A percentile compares a stretch with the other conserved stretches of the same genome.
These are phyloP conservation scores for Pampus argenteus DNA, from an alignment of 2,797 vertebrate genomes.

Conservation along the genomic window DNA sequence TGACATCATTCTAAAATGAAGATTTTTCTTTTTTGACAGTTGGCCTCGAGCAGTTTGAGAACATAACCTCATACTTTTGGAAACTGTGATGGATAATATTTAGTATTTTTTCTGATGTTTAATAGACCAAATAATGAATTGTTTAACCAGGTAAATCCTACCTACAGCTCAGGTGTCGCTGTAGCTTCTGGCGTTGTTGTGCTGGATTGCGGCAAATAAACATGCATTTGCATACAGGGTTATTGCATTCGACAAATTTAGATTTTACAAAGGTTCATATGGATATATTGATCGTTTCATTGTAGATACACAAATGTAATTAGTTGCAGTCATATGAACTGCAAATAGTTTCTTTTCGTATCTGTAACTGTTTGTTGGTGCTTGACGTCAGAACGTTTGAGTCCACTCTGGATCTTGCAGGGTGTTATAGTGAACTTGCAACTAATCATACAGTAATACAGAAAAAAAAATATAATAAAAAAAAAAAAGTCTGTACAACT, in stretches of 20 bases:
- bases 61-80: too few relatives aligned
- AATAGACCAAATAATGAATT: too few relatives aligned
- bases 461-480: constrained; percentile 28
- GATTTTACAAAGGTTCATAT: neutral
- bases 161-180: neutral
- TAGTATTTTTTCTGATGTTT: too few relatives aligned
- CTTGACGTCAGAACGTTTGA: constrained; percentile 1
- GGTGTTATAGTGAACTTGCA: neutral
- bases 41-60: neutral
- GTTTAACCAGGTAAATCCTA: neutral
- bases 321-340: neutral
- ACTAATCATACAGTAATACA: constrained; percentile 28
- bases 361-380: neutral
- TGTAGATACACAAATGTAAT: neutral
- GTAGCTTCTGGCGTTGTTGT: neutral
- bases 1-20: neutral
- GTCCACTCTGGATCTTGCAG: neutral
- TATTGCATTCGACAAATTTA: neutral
- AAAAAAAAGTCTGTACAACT: neutral
- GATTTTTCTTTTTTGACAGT: neutral
- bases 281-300: neutral
- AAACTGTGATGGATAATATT: too few relatives aligned
- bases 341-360: neutral
- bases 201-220: neutral
- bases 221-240: neutral